A percentile compares a stretch with the other conserved stretches of the same genome.
phyloP scores from a whole-genome alignment of 2,888 invertebrate species.

The Serrognathus titanus region DNA sequence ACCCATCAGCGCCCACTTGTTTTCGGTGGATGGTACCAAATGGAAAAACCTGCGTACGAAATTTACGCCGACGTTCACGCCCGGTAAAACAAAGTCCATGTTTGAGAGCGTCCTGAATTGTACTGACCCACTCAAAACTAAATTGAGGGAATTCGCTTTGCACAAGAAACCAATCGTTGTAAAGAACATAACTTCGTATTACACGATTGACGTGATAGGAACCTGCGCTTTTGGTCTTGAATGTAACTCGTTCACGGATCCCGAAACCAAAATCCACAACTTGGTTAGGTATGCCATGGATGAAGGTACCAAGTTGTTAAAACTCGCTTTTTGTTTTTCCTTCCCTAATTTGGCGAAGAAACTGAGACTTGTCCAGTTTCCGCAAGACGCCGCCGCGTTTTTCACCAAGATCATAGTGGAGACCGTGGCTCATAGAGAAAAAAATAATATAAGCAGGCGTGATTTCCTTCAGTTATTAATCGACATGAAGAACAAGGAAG shows the following conservation, averaged over 20 bases:
- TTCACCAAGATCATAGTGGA: conserved; percentile 30
- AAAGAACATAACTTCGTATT: conserved; percentile 4
- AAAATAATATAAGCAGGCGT: conserved; percentile 27
- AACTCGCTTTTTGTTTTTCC: conserved; percentile 36
- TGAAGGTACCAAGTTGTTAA: conserved; percentile 21
- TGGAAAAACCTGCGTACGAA: conserved; percentile 61
- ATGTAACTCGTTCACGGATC: conserved; percentile 5
- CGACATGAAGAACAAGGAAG: conserved; percentile 27
- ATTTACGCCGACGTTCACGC: conserved; percentile 60
- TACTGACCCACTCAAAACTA: conserved; percentile 49
- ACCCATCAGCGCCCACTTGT: conserved; percentile 55
- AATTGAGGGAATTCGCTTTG: conserved; percentile 36
- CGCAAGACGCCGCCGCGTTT: conserved; percentile 27
- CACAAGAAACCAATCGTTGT: conserved; percentile 4
- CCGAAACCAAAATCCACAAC: conserved; percentile 7
- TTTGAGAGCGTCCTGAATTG: conserved; percentile 57
- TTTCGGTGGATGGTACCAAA: conserved; percentile 51
- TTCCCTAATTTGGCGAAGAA: conserved; percentile 27
- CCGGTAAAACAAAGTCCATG: conserved; percentile 62
- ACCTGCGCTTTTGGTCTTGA: conserved; percentile 11
- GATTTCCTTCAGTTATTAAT: conserved; percentile 45
- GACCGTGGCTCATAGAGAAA: conserved; percentile 30
- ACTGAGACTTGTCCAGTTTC: conserved; percentile 22
- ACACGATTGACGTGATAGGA: conserved; percentile 4
- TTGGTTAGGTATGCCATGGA: conserved; percentile 15